Evolutionary conservation across 2,888 invertebrate genomes (phyloP), one percentile per base, ranked within the genome.

Genomic region (Theristus sp.): DNA sequence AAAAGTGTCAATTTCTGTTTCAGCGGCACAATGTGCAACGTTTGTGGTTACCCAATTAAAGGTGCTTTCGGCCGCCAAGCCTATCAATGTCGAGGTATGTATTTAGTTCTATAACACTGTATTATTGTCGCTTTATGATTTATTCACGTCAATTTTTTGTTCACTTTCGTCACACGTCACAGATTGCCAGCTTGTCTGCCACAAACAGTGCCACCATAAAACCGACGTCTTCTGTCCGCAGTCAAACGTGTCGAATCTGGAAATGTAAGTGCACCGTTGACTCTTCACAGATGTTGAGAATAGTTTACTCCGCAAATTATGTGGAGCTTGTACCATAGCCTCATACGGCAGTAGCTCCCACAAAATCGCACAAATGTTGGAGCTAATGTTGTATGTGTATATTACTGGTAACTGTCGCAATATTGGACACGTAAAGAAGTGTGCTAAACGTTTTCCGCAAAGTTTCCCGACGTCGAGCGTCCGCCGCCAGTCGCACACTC

Each of bases 131-230:
- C 10, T 52, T 10, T 10, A 54, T 22, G 26, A 22, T 54, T 10
- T 27, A 26, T 27, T 10, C 25, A 27, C 10, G 10, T 54, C 27
- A 27, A 27, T 24, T 20, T 22, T 6, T n/a, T 52, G 13, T 27
- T 2, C 55, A 27, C 55, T n/a, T n/a, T n/a, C n/a, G n/a, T n/a
- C n/a, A n/a, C n/a, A n/a, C n/a, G n/a, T 60, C 67, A 56, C 60
- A 71, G 72, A 73, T 60, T 72, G 72, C 62, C 69, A 70, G 57
- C 61, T 70, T 63, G 67, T 71, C n/a, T 69, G 70, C 53, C 72
- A 72, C 64, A 72, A 72, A 62, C 65, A 66, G 22, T 72, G 72
- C 60, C 72, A 72, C 62, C 68, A 66, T 60, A 68, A 69, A 30
- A 58, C 46, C 13, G 61, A 61, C 26, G 28, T n/a, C 2, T 30